Base-by-base conservation (phyloP, 2,113 vertebrate genomes). In the Hirundichthys speculiger region DNA sequence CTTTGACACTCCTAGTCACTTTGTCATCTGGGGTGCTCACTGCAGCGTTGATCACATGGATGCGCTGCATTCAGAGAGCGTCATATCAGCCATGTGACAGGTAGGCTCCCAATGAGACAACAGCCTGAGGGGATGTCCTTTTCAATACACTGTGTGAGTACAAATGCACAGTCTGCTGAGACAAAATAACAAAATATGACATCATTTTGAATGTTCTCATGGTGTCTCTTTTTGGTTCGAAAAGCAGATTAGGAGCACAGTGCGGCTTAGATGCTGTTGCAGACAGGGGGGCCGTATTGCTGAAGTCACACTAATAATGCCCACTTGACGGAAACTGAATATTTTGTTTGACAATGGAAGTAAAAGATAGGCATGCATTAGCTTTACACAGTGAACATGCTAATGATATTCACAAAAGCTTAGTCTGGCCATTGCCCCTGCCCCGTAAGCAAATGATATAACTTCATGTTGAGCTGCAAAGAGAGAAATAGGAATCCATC, bases 21-120 rank as follows among this genome's bases (percentile, higher is more conserved):
- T 75, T 89, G 88, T 88, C 89, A 85, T 85, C 25, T 49, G 67
- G 50, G 58, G 53, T 38, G 65, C 80, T 52, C 3, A 27, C 80
- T 63, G 61, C 56, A 43, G 83, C 85, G 86, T 76, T 84, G 81
- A 86, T 89, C 76, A 85, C 70, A 79, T 13, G 74, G 50, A 76
- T 78, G 46, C 62, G 2, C 50, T 20, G 69, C 66, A 73, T 76
- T 89, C 89, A 90, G 86, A 89, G 82, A 66, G 75, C 65, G 62
- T 88, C 83, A 86, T 9, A 73, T 89, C 88, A 89, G 72, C 69
- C 2, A 3, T 3, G 45, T 88, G 88, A 90, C 81, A 89, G 85
- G 87, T 88, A 87, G 82, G 76, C 79, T 80, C 79, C 56, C 81
- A 57, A 67, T 53, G 81, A 88, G 79, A 91, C 83, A 85, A 89